Percentiles rank a stretch among this genome's conserved stretches.
Evolutionary conservation across 2,797 vertebrate genomes (phyloP).

Genomic region (Gephyroberyx darwinii): DNA sequence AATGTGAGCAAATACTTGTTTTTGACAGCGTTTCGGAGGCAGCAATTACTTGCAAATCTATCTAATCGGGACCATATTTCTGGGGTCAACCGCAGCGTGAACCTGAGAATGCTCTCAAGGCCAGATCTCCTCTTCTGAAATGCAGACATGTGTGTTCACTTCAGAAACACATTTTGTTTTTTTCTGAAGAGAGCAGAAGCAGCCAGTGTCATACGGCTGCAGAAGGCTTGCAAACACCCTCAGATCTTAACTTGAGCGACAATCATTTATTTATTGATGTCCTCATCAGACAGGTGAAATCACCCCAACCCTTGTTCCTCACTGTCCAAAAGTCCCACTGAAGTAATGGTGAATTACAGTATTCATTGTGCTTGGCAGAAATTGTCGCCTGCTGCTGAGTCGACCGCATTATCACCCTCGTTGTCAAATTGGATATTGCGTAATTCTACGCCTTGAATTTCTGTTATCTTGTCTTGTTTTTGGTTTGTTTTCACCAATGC

Average conservation of each 20-base stretch:
- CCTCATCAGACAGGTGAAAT: slow-evolving; percentile 16
- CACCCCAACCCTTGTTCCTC: slow-evolving; percentile 6
- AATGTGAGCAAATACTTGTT: slow-evolving; percentile 58
- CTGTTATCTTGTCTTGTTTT: slow-evolving; percentile 12
- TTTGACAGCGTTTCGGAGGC: slow-evolving; percentile 46
- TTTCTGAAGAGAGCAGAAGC: slow-evolving; percentile 40
- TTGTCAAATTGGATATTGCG: slow-evolving; percentile 21
- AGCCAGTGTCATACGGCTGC: slow-evolving; percentile 15
- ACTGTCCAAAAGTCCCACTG: slow-evolving; percentile 14
- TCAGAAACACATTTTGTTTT: slow-evolving; percentile 37
- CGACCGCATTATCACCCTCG: slow-evolving; percentile 32
- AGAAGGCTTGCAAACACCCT: slow-evolving; percentile 33
- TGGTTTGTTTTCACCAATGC: slow-evolving; percentile 7
- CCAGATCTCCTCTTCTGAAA: slow-evolving; percentile 26
- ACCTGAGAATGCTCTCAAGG: slow-evolving; percentile 54
- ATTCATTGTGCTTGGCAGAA: slow-evolving; percentile 57
- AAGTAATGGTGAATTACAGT: slow-evolving; percentile 10
- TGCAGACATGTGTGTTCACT: slow-evolving; percentile 34
- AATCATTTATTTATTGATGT: slow-evolving; percentile 29
- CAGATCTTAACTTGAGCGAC: slow-evolving; percentile 6
- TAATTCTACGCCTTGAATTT: slow-evolving; percentile 28
- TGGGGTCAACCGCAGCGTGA: slow-evolving; percentile 57
- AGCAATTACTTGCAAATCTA: slow-evolving; percentile 64
- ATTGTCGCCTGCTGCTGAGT: slow-evolving; percentile 32
- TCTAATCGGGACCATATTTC: slow-evolving; percentile 69